Conservation (phyloP, 1,140 invertebrate species). For the Odontomachus brunneus region DNA sequence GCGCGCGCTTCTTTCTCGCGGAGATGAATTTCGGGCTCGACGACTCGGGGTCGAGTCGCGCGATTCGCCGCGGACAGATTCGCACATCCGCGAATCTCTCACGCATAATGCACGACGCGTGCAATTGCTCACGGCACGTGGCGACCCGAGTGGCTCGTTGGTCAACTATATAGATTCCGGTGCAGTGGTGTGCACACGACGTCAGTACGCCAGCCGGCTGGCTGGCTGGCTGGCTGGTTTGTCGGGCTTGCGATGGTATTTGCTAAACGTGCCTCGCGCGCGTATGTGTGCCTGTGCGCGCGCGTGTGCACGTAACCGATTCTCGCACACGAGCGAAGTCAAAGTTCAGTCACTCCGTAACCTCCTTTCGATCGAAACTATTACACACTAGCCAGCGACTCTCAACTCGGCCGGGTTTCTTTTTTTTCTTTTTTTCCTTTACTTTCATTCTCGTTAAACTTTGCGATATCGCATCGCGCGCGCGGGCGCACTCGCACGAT, state of each 20-base stretch:
- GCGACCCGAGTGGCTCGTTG: constrained; percentile 57
- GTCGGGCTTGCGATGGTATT: constrained; percentile 54
- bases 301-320: constrained; percentile 58
- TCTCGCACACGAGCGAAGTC: constrained; percentile 76
- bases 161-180: constrained; percentile 66
- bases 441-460: constrained; percentile 81
- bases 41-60: too few species aligned
- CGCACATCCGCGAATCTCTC: constrained; percentile 12
- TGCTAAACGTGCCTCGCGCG: constrained; percentile 58
- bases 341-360: constrained; percentile 86
- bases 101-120: constrained; percentile 29
- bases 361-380: constrained; percentile 86
- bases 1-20: too few species aligned
- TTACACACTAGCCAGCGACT: constrained; percentile 85
- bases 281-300: constrained; percentile 62
- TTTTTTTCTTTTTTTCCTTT: constrained; percentile 74
- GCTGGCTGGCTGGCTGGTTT: constrained; percentile 8
- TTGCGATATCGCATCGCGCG: constrained; percentile 28
- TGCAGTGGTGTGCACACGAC: constrained; percentile 51
- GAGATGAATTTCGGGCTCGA: too few species aligned
- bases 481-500: too few species aligned
- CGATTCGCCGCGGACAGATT: too few species aligned
- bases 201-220: constrained; percentile 26
- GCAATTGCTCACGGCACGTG: constrained; percentile 58
- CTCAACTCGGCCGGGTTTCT: constrained; percentile 77